Evolutionary conservation across 1,140 invertebrate genomes (phyloP), one percentile per base, ranked within the genome.

Genomic region (Zaprionus camerounensis): DNA sequence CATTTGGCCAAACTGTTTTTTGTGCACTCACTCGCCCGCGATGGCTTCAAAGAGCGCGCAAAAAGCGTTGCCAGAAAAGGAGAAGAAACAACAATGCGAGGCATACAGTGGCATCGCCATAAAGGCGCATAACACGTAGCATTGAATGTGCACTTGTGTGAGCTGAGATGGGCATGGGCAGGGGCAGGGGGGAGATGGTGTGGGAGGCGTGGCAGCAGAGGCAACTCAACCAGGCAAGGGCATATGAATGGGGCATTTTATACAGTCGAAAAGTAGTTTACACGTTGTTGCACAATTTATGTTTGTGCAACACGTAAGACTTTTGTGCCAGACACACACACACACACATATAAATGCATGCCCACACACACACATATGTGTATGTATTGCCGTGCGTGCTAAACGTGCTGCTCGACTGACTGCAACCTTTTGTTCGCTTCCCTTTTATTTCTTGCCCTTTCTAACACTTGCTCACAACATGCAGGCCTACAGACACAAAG

Each of bases 281-380:
- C 91, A 92, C 91, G 91, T 92, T 92, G 91, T 91, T 92, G 91
- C 86, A 91, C 91, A 88, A 92, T 92, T 92, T 92, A 91, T 91
- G 85, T 81, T 91, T 91, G 85, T 91, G 90, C 90, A 90, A 86
- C 90, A 90, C 82, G 90, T 91, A 91, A 87, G 80, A 74, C 81
- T 72, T 72, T 85, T 76, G 78, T 84, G 72, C 75, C 79, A 90
- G 70, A 75, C 81, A 55, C 72, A 75, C n/a, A 20, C 17, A 12
- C 31, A 51, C 11, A 49, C 46, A 49, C 2, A 62, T 2, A 41
- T 74, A 75, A 69, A 59, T 55, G 65, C 46, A 56, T 31, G 36
- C 17, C 64, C 3, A 38, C 5, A 71, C 34, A n/a, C 22, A 51
- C n/a, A 44, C 6, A 41, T 15, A 56, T 41, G 13, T 17, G 24